Evolutionary conservation across 2,888 invertebrate species (phyloP), one percentile per base, ranked within the genome.

Genomic region (Polia nebulosa): DNA sequence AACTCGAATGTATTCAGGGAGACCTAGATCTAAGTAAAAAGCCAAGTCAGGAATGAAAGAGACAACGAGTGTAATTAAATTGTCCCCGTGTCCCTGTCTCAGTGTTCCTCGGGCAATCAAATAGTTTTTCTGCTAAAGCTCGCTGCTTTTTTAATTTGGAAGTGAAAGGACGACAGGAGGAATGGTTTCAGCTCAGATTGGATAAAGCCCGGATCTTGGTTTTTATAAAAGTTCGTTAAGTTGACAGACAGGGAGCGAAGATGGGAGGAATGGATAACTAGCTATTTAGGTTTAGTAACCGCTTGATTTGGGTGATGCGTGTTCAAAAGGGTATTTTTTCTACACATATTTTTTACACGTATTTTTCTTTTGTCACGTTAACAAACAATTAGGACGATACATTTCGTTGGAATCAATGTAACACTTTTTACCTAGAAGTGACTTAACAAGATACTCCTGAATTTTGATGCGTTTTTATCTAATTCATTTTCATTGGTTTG

Each of bases 1-100:
- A 89, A 89, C 89, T 89, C 78, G 83, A 87, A 88, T 87, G 84
- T 87, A 85, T 89, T 89, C 87, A 83, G 70, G 64, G 75, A 85
- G 75, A 83, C 78, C 81, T 80, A 77, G 85, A 84, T 82, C 78
- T 78, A 79, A 84, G 85, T 85, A 84, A 85, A 89, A 89, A 87
- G 88, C 84, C 83, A 89, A 90, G 87, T 87, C 85, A 87, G 77
- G 89, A 80, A 87, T 75, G 85, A 92, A 88, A 88, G 89, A 89
- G 91, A 92, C 72, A 80, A 88, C 85, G 85, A 89, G 88, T 91
- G 89, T 92, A 93, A 93, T 93, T 93, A 93, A 93, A 93, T 94
- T 92, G 92, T 93, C 91, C 85, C 84, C 80, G 86, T 88, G 85
- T 88, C 86, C 85, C 81, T 78, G 85, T 89, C 84, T 89, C 80